Evolutionary conservation across 1,140 invertebrate genomes (phyloP).

Genomic region (Octopus sinensis): DNA sequence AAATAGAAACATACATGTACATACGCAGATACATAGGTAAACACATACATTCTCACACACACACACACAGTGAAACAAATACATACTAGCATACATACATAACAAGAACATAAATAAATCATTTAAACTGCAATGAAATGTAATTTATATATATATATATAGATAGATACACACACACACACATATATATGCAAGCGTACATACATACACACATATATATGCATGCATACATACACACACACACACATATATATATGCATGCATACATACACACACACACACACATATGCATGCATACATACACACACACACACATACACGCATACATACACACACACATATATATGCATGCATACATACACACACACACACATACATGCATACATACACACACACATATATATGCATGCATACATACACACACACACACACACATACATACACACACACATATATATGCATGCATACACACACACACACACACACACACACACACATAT

Average conservation of each 20-base stretch:
- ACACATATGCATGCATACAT: neutral
- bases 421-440: constrained; percentile 14
- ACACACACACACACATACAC: neutral
- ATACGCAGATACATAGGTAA: neutral
- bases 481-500: constrained; percentile 20
- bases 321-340: neutral
- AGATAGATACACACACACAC: neutral
- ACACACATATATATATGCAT: neutral
- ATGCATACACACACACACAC: constrained; percentile 22
- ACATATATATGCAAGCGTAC: neutral
- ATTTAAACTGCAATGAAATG: too few species aligned
- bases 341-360: neutral
- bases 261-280: neutral
- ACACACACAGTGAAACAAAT: neutral
- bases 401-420: constrained; percentile 17
- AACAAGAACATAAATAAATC: too few species aligned
- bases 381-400: constrained; percentile 2
- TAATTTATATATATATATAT: neutral
- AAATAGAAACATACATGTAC: neutral
- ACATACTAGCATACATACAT: too few species aligned
- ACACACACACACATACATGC: neutral
- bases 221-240: neutral
- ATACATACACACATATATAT: neutral
- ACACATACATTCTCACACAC: neutral
- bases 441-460: constrained; percentile 21